Conservation (phyloP, 2,113 vertebrate genomes). For the Eurystomus gularis region DNA sequence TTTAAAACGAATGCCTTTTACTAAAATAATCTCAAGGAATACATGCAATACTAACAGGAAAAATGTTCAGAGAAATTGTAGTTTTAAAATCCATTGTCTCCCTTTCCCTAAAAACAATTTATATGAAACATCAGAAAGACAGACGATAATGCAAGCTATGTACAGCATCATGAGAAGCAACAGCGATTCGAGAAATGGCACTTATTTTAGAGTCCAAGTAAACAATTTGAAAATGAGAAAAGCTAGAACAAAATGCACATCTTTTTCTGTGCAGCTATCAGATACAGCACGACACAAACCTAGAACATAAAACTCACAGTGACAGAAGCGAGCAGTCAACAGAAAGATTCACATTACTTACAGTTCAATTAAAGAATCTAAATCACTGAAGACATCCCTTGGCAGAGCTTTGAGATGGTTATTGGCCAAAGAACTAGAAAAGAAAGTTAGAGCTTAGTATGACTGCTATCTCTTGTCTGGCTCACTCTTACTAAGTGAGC, state of each 20-base stretch:
- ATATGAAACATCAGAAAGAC: neutral
- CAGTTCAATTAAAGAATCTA: constrained; percentile 97
- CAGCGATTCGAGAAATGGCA: neutral
- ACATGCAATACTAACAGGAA: neutral
- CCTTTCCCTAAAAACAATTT: neutral
- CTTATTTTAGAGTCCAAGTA: neutral
- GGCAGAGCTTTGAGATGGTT: constrained; percentile 93
- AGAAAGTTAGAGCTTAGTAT: constrained; percentile 59
- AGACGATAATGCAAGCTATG: neutral
- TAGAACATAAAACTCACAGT: neutral
- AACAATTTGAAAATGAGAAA: neutral
- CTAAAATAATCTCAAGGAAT: neutral
- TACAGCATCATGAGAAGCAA: neutral
- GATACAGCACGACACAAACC: neutral
- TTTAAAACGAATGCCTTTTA: neutral
- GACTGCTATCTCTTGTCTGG: neutral
- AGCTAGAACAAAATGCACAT: neutral
- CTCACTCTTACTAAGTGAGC: neutral
- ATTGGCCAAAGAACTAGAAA: constrained; percentile 92
- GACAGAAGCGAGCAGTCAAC: neutral
- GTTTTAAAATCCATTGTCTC: neutral
- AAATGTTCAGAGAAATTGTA: neutral
- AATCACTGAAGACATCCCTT: constrained; percentile 89
- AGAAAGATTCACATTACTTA: constrained; percentile 77
- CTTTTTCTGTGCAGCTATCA: neutral